Base-by-base conservation (phyloP, 2,113 vertebrate genomes). In the Gadus chalcogrammus region DNA sequence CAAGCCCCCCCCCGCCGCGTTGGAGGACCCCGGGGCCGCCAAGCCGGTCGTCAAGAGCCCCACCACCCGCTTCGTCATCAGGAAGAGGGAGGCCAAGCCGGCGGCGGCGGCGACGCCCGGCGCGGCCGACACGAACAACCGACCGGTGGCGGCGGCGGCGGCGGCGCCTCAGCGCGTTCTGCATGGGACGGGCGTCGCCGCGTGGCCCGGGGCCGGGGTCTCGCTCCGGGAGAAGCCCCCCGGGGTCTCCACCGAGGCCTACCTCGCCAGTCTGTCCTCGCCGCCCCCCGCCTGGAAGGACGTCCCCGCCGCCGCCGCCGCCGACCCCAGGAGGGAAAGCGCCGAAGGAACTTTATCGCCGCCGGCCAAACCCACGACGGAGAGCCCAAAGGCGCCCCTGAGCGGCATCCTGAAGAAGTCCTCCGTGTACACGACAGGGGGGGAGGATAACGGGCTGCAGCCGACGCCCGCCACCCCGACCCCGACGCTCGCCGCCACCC, bases 201-300 rank as follows among this genome's bases (percentile, higher is more conserved):
- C 42, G 42, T 13, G 9, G 42, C 9, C 42, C 11, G 42, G 42
- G 11, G 8, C 42, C 8, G 42, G 42, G 0, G 82, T 96, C 71
- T 95, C 94, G 85, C 91, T 97, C 66, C 96, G 94, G 85, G 95
- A 96, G 79, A 98, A 98, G 83, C 96, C 96, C 72, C 93, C 95
- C 79, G 96, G 96, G 88, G 94, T 97, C 82, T 96, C 97, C 35
- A 98, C 97, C 22, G 96, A 97, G 82, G 92, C 87, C 1, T 96
- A 96, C 88, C 91, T 99, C 83, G 90, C 93, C 48, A 93, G 92
- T 80, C 78, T 97, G 70, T 90, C 94, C 18, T 65, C 88, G 75
- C 78, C 87, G 68, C 88, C 90, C 85, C 84, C 74, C 17, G 82
- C 81, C 73, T 85, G 90, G 35, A 75, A 69, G 80, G 59, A 20